Percentiles rank a stretch among this genome's conserved stretches.
Conservation (phyloP, 2,888 invertebrate genomes). For the Lasioglossum villosulum region DNA sequence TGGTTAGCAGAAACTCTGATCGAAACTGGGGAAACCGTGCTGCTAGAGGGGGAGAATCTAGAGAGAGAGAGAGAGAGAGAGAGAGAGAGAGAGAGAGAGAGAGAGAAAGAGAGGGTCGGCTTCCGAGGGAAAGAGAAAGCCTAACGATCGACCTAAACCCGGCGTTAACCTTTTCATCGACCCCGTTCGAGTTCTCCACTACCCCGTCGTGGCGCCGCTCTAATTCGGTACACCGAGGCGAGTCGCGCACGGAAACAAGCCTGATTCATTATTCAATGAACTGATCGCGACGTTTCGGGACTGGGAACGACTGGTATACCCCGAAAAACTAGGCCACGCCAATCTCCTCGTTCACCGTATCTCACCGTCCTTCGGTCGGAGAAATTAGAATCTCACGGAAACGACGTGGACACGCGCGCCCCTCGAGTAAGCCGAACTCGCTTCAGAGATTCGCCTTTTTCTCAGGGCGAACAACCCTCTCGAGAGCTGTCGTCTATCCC, state of each 20-base stretch:
- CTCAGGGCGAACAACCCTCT: background rate
- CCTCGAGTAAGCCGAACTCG: background rate
- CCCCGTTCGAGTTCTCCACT: constrained; percentile 63
- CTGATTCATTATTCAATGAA: constrained; percentile 72
- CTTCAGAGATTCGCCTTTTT: background rate
- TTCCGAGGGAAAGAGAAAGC: constrained; percentile 28
- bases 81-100: background rate
- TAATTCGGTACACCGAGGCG: constrained; percentile 68
- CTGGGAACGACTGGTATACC: background rate
- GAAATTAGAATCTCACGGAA: background rate
- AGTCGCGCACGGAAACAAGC: constrained; percentile 68
- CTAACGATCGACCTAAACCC: constrained; percentile 68
- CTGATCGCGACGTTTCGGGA: constrained; percentile 60
- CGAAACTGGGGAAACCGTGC: constrained; percentile 63
- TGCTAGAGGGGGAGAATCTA: constrained; percentile 47
- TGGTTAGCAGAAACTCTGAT: constrained; percentile 56
- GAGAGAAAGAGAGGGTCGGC: background rate
- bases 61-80: background rate
- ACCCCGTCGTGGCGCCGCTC: constrained; percentile 62
- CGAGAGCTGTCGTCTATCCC: background rate
- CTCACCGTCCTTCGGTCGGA: background rate
- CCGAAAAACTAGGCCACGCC: constrained; percentile 41
- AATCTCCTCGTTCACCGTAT: background rate
- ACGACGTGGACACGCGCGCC: background rate
- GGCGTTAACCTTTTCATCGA: constrained; percentile 75